These are phyloP conservation scores for Phaethornis superciliosus DNA, from an alignment of 2,113 vertebrate species.

Conservation along the genomic window DNA sequence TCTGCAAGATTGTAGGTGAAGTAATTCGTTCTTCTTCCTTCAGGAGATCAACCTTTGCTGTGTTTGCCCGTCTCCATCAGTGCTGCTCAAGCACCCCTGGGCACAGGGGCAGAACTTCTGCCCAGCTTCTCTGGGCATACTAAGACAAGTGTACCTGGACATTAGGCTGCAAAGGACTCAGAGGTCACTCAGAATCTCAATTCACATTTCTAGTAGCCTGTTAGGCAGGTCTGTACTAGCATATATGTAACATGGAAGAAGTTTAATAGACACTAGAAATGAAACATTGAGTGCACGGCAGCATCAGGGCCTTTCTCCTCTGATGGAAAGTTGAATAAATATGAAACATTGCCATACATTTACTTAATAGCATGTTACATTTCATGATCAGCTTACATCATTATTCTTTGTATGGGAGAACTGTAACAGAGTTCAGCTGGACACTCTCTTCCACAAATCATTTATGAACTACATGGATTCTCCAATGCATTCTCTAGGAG, in stretches of 20 bases:
- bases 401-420: constrained; percentile 3
- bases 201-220: not conserved
- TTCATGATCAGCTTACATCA: constrained; percentile 22
- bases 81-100: constrained; percentile 15
- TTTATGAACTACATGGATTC: not conserved
- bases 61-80: constrained; percentile 27
- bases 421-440: constrained; percentile 16
- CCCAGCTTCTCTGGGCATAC: fast-evolving
- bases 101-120: fast-evolving
- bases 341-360: not conserved
- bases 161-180: not conserved
- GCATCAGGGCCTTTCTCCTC: not conserved
- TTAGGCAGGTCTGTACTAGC: not conserved
- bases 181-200: not conserved
- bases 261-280: not conserved
- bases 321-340: not conserved
- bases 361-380: not conserved
- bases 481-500: not conserved
- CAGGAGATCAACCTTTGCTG: not conserved
- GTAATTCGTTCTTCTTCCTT: not conserved
- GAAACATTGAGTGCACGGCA: not conserved
- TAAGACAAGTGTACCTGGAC: not conserved
- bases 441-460: not conserved
- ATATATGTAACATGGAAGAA: not conserved
- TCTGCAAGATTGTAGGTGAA: not conserved